These are phyloP conservation scores for Oncorhynchus tshawytscha DNA, from an alignment of 2,113 vertebrate species.

Conservation along the genomic window DNA sequence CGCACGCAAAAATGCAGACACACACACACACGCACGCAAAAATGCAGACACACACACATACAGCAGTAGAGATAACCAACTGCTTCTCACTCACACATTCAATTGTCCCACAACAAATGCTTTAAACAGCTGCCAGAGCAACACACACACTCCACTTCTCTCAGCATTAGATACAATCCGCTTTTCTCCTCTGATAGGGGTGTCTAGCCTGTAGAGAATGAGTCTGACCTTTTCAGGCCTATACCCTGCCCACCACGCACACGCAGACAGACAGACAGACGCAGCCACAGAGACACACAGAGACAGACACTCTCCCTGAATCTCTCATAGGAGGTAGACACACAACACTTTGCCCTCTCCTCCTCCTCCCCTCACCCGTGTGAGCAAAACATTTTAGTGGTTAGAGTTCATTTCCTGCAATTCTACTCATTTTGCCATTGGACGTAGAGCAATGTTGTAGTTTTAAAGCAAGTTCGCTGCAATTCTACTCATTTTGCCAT, in stretches of 20 bases:
- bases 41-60: not conserved
- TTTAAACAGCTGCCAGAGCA: not conserved
- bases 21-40: not conserved
- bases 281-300: no score
- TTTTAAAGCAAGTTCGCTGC: no score
- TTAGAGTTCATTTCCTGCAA: no score
- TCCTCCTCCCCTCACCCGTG: not conserved
- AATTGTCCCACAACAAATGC: not conserved
- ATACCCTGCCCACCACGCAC: slow-evolving; percentile 13
- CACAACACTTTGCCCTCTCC: not conserved
- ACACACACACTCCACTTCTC: slow-evolving; percentile 12
- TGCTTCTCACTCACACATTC: not conserved
- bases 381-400: not conserved
- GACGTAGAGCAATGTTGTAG: no score
- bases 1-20: not conserved
- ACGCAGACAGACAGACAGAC: not conserved
- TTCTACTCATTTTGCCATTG: no score
- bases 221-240: slow-evolving; percentile 26
- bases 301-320: not conserved
- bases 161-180: not conserved
- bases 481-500: no score
- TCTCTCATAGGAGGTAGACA: slow-evolving; percentile 15
- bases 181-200: not conserved
- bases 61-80: not conserved
- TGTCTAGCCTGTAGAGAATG: slow-evolving; percentile 3